Percentiles rank a stretch among this genome's conserved stretches.
phyloP scores from a whole-genome alignment of 2,797 vertebrate genomes.

The Sarcoramphus papa region DNA sequence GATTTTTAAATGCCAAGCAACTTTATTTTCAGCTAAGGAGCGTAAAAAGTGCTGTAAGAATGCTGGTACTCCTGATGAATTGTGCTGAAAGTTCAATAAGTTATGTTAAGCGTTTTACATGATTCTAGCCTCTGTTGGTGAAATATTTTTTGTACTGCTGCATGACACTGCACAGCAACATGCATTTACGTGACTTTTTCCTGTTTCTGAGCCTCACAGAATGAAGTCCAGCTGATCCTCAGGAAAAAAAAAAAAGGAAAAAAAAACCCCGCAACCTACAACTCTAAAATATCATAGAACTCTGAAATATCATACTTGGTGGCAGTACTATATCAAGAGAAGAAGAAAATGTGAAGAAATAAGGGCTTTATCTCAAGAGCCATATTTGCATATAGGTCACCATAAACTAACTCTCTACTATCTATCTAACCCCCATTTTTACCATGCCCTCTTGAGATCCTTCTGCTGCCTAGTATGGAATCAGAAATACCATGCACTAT shows the following conservation, averaged over 20 bases:
- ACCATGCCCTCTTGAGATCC: not conserved
- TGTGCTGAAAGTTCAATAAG: not conserved
- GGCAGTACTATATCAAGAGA: not conserved
- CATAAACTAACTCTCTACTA: not conserved
- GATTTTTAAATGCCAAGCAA: not conserved
- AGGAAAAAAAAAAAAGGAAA: accelerated
- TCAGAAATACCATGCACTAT: not conserved
- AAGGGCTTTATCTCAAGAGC: not conserved
- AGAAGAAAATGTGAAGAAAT: not conserved
- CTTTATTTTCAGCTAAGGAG: not conserved
- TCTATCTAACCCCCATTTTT: not conserved
- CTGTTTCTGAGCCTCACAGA: not conserved
- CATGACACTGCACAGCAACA: no score
- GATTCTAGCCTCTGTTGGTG: not conserved
- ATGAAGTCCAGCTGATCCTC: not conserved
- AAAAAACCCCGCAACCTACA: accelerated
- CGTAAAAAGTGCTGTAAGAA: not conserved
- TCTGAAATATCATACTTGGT: not conserved
- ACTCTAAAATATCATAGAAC: not conserved
- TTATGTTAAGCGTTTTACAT: not conserved
- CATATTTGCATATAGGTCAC: not conserved
- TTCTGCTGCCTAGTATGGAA: not conserved
- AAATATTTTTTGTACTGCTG: not conserved
- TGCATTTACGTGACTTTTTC: not conserved
- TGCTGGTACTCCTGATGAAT: not conserved